Evolutionary conservation across 2,797 vertebrate genomes (phyloP).

Genomic region (Coilia nasus): DNA sequence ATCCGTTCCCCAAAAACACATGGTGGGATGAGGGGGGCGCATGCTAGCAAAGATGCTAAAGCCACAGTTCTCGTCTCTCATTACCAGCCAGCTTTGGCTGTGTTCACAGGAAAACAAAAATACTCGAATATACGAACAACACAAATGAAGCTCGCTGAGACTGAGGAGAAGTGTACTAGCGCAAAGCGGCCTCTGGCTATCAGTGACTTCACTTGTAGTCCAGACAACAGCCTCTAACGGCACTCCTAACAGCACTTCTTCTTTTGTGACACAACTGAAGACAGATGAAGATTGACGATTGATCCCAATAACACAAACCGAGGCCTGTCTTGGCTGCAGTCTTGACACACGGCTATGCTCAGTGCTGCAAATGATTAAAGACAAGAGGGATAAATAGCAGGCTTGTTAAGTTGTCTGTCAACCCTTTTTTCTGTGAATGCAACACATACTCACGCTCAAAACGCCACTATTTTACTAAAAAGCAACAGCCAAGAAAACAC

Average conservation of each 20-base stretch:
- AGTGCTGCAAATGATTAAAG: slow-evolving; percentile 11
- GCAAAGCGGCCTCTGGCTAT: neutral
- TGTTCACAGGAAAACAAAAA: slow-evolving; percentile 13
- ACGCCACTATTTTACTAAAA: neutral
- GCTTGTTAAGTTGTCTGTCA: slow-evolving; percentile 21
- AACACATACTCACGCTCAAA: neutral
- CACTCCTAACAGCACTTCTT: neutral
- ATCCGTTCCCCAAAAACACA: neutral
- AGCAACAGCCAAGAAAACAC: neutral
- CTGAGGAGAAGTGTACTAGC: neutral
- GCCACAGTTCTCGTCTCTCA: slow-evolving; percentile 19
- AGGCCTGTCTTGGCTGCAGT: slow-evolving; percentile 14
- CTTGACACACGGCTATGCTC: neutral
- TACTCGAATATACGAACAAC: slow-evolving; percentile 16
- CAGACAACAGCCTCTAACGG: neutral
- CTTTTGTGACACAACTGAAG: neutral
- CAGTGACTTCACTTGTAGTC: neutral
- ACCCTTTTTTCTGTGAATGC: neutral
- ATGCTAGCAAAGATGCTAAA: neutral
- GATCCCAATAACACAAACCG: neutral
- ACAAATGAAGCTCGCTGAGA: neutral
- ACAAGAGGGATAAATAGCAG: neutral
- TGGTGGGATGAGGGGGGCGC: neutral
- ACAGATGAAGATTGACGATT: neutral
- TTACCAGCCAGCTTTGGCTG: neutral